These are phyloP conservation scores for Podarcis cretensis DNA, from an alignment of 2,113 vertebrate genomes.

Conservation along the genomic window DNA sequence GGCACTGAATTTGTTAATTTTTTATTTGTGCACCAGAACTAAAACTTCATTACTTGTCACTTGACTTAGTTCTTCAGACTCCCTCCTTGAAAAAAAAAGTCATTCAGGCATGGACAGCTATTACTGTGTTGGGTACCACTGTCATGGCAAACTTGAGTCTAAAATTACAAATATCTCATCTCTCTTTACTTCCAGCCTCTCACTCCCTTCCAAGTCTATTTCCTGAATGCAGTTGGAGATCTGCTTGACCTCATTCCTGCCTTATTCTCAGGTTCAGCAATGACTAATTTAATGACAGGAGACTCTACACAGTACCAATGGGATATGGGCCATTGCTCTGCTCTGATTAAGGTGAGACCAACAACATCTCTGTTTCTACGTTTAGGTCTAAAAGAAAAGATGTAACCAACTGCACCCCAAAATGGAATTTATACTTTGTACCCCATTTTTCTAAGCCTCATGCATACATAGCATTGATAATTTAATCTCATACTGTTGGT, in stretches of 20 bases:
- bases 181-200: conserved; percentile 76
- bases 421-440: neutral
- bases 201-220: conserved; percentile 82
- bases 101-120: neutral
- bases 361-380: neutral
- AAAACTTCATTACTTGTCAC: neutral
- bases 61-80: neutral
- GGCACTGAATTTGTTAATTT: neutral
- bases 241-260: conserved; percentile 90
- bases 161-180: neutral
- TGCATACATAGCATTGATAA: neutral
- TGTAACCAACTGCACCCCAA: neutral
- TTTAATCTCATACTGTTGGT: neutral
- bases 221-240: conserved; percentile 88
- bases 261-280: conserved; percentile 65
- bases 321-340: conserved; percentile 92
- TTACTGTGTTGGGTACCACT: neutral
- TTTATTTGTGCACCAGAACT: neutral
- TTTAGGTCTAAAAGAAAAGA: conserved; percentile 5
- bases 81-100: neutral
- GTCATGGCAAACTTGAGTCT: neutral
- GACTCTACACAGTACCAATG: conserved; percentile 49
- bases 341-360: conserved; percentile 89
- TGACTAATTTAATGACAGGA: conserved; percentile 23
- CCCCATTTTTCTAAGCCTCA: conserved; percentile 10